phyloP scores from a whole-genome alignment of 2,888 invertebrate genomes.

The Blera fallax region DNA sequence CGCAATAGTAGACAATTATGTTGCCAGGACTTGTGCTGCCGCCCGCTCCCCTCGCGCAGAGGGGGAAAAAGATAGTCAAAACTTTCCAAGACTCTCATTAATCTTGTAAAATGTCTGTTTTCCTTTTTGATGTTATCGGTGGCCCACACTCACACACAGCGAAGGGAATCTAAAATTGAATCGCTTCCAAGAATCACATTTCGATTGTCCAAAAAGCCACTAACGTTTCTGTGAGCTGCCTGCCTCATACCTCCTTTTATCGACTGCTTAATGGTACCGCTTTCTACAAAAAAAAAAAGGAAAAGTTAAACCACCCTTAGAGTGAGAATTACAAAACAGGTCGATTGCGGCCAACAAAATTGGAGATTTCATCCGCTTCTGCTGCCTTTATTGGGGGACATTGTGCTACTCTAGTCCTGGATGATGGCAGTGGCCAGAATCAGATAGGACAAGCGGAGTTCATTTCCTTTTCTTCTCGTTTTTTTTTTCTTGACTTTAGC shows the following conservation, averaged over 20 bases:
- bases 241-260: background rate
- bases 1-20: constrained; percentile 25
- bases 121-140: constrained; percentile 67
- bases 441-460: constrained; percentile 52
- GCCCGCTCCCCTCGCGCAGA: background rate
- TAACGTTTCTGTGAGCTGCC: constrained; percentile 47
- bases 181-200: constrained; percentile 70
- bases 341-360: constrained; percentile 67
- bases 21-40: constrained; percentile 47
- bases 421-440: constrained; percentile 39
- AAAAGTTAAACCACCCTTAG: background rate
- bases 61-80: constrained; percentile 58
- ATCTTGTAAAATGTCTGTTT: constrained; percentile 71
- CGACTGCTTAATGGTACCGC: constrained; percentile 35
- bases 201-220: constrained; percentile 65
- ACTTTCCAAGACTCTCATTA: constrained; percentile 69
- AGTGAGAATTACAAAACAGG: constrained; percentile 68
- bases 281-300: background rate
- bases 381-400: constrained; percentile 43
- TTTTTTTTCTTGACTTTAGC: constrained; percentile 30
- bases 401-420: constrained; percentile 29
- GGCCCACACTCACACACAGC: background rate
- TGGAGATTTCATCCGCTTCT: constrained; percentile 38
- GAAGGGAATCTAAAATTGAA: constrained; percentile 68
- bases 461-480: constrained; percentile 10